Base-by-base conservation (phyloP, 2,797 vertebrate genomes). In the Galaxias olidus region DNA sequence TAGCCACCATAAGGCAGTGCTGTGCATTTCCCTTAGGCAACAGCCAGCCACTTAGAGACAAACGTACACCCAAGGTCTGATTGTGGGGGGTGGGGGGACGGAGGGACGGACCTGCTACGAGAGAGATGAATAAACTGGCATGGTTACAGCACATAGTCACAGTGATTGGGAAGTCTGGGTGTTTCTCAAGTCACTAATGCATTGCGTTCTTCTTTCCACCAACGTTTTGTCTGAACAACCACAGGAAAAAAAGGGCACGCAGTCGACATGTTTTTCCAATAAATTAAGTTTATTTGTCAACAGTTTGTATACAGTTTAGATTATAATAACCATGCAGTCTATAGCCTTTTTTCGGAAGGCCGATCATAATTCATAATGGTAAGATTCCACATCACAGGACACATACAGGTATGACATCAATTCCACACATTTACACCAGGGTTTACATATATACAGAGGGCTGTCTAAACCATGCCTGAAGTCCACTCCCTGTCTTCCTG, bases 241-340 rank as follows among this genome's bases (percentile, higher is more conserved):
- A n/a, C n/a, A n/a, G n/a, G n/a, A n/a, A n/a, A n/a, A n/a, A n/a
- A n/a, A n/a, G n/a, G n/a, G n/a, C n/a, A n/a, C n/a, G n/a, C n/a
- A n/a, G n/a, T n/a, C n/a, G n/a, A n/a, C n/a, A n/a, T n/a, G n/a
- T n/a, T n/a, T n/a, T n/a, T n/a, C n/a, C 92, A 93, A 87, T 94
- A 91, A 93, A 92, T 93, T 90, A 87, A 78, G 87, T 97, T 98
- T 97, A 98, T 97, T 97, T 91, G 85, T 91, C 89, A 92, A 80
- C 81, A 81, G 79, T 76, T 78, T 79, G 77, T 72, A 81, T 82
- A 87, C 78, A 83, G 73, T 47, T 71, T 77, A 74, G 78, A 85
- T 78, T 91, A 80, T 92, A 93, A 93, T 93, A 91, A 92, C 86
- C 96, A 98, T 98, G 97, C 97, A 97, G 90, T 93, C 92, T 93